A percentile compares a stretch with the other conserved stretches of the same genome.
Conservation (phyloP, 2,888 invertebrate species). For the Lepeophtheirus nordmannii region DNA sequence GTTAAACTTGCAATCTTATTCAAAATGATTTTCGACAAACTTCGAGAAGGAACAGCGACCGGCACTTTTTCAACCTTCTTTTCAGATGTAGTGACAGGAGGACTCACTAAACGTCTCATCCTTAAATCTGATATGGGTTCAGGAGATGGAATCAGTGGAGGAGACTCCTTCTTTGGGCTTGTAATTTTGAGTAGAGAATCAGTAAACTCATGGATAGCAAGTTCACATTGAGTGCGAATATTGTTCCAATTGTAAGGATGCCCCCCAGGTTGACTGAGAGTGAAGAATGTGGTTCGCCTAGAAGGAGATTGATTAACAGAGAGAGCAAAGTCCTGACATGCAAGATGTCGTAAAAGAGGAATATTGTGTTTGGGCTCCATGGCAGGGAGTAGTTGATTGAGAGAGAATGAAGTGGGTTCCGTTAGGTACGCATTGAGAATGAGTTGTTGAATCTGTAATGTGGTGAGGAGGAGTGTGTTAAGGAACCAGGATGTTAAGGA, state of each 20-base stretch:
- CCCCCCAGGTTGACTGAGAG: constrained; percentile 62
- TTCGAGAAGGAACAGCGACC: not conserved
- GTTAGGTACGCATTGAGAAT: constrained; percentile 54
- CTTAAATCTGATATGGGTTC: not conserved
- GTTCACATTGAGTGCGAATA: constrained; percentile 47
- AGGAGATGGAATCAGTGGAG: not conserved
- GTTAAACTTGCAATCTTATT: not conserved
- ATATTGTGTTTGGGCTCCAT: constrained; percentile 47
- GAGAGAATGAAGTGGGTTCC: constrained; percentile 50
- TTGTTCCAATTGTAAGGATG: constrained; percentile 76
- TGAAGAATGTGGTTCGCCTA: constrained; percentile 50
- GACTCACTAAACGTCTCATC: not conserved
- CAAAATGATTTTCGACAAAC: not conserved
- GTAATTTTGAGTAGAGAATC: constrained; percentile 28
- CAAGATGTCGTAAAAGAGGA: constrained; percentile 56
- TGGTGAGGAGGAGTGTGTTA: constrained; percentile 50
- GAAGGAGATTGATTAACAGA: constrained; percentile 46
- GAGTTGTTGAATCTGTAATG: constrained; percentile 51
- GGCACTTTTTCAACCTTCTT: not conserved
- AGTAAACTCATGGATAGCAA: constrained; percentile 48
- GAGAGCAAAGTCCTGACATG: constrained; percentile 53
- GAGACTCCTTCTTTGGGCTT: not conserved
- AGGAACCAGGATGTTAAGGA: constrained; percentile 46
- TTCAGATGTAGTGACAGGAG: not conserved
- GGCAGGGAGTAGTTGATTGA: constrained; percentile 39